Evolutionary conservation across 1,140 invertebrate genomes (phyloP), one percentile per base, ranked within the genome.

Genomic region (Trichomalopsis sarcophagae): DNA sequence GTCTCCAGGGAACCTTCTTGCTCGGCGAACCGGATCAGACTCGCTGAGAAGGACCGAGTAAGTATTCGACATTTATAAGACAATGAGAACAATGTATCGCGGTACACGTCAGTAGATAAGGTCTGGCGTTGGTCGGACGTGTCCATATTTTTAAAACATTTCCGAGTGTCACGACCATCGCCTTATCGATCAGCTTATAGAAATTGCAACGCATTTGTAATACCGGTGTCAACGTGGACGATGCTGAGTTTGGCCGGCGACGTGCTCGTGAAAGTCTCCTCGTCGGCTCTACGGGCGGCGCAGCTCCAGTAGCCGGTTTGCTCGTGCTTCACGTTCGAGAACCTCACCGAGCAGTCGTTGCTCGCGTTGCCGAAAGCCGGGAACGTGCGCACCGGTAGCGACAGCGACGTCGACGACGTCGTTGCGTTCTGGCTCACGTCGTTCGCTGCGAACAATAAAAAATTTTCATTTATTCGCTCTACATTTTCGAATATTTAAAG

Each of bases 221-320:
- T 7, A 93, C 92, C 92, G 84, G 89, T 81, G 50, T 91, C 89
- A 62, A 88, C 89, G 82, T 89, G 90, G 74, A 90, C 82, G 80
- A 93, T 92, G 86, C 86, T 91, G 27, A 93, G 89, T 85, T 91
- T 93, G 7, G 92, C 91, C 1, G 93, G 92, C 62, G 88, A 86
- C 14, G 92, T 92, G 84, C 90, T 91, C 30, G 90, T 91, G 89
- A 93, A 93, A 86, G 89, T 85, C 84, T 91, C 90, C 69, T 90
- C 90, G 14, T 87, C 84, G 47, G 89, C 89, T 79, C 80, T 86
- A 85, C 92, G 89, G 11, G 90, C 93, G 10, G 92, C 92, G 76
- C 93, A 93, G 76, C 90, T 93, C 93, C 93, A 93, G 81, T 92
- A 92, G 85, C 93, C 93, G 75, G 90, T 91, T 83, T 93, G 92